Conservation (phyloP, 1,140 invertebrate species). For the Trichomalopsis sarcophagae region DNA sequence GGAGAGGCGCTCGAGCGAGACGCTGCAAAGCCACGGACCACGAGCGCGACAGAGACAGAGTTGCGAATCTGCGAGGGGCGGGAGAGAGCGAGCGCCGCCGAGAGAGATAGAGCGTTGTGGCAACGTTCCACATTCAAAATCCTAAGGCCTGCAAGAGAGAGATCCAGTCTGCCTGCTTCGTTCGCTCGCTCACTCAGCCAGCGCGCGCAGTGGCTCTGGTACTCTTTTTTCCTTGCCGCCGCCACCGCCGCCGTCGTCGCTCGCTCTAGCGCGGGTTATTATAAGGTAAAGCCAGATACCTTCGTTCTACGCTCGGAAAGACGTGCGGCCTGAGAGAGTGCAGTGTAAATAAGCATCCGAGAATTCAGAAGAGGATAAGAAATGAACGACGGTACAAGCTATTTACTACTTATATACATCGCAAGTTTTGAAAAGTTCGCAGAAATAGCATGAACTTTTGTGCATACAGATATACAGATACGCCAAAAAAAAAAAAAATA, state of each 20-base stretch:
- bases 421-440: too few relatives aligned
- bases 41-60: conserved; percentile 1
- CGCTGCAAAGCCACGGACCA: not conserved
- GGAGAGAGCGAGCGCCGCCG: not conserved
- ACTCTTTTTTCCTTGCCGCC: not conserved
- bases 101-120: conserved; percentile 64
- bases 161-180: conserved; percentile 40
- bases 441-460: too few relatives aligned
- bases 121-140: conserved; percentile 71
- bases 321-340: not conserved
- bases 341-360: not conserved
- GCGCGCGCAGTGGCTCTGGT: conserved; percentile 51
- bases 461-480: too few relatives aligned
- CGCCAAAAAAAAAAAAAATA: too few relatives aligned
- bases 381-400: too few relatives aligned
- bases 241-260: not conserved
- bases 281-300: not conserved
- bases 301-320: not conserved
- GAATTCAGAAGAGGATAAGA: not conserved
- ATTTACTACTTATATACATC: too few relatives aligned
- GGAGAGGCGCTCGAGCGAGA: conserved; percentile 32
- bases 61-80: conserved; percentile 39
- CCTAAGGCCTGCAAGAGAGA: conserved; percentile 45
- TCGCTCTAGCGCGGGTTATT: not conserved
- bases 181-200: conserved; percentile 35